Evolutionary conservation across 2,113 vertebrate species (phyloP), one percentile per base, ranked within the genome.

Genomic region (Tapirus terrestris): DNA sequence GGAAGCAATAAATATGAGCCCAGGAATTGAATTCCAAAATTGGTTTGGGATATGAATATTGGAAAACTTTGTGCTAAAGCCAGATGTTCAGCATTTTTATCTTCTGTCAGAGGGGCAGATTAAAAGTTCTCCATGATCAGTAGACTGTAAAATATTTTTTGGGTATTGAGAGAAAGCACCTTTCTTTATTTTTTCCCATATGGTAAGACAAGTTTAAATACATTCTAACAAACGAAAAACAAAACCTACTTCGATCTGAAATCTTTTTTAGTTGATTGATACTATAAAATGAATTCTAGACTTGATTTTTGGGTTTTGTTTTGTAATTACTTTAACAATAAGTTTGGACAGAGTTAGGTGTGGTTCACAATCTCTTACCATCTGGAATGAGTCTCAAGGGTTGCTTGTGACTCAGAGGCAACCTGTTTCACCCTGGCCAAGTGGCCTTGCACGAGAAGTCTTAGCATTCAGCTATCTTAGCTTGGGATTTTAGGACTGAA

Each of bases 1-100:
- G 63, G 77, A 90, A 97, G 85, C 29, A 76, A 16, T 75, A 97
- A 82, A 80, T 58, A 60, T 8, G 39, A 93, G 65, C 17, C 12
- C 10, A 85, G 60, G 56, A 79, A 76, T 96, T 31, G 56, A 25
- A 65, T 81, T 84, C n/a, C 12, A 51, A 79, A 65, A 20, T 43
- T 87, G 58, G 12, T 92, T 96, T 77, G 9, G 29, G 36, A 39
- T 93, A 2, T 39, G 25, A 76, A 2, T 91, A 51, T 68, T 89
- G 45, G n/a, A 31, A 81, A 92, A 23, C 51, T 65, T 48, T 12
- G 0, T 33, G 29, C 23, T 89, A 76, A 93, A 89, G 31, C 16
- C 51, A 39, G n/a, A n/a, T 43, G 31, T 12, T 83, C 51, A 86
- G 58, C 33, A 31, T 60, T 80, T 80, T 73, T 84, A 88, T 70